Conservation (phyloP, 2,888 invertebrate genomes). For the Campaea margaritaria region DNA sequence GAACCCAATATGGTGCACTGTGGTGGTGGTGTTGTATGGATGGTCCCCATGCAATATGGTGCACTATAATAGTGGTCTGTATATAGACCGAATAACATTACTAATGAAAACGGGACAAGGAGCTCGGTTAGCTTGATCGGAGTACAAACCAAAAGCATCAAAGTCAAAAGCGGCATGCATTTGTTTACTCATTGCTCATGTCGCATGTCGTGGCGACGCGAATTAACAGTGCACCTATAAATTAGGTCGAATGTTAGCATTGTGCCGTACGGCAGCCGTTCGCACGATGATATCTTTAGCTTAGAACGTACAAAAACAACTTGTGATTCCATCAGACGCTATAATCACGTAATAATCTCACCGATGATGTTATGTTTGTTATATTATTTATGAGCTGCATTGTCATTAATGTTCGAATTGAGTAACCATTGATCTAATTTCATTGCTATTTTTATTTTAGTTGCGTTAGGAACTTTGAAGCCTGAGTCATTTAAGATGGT, state of each 20-base stretch:
- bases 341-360: slow-evolving; percentile 11
- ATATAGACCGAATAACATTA: too few species aligned
- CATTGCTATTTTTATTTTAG: too few species aligned
- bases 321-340: slow-evolving; percentile 7
- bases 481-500: too few species aligned
- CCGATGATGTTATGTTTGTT: not conserved
- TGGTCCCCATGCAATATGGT: too few species aligned
- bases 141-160: too few species aligned
- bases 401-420: not conserved
- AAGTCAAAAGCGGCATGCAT: not conserved
- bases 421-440: too few species aligned
- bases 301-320: slow-evolving; percentile 13
- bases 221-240: slow-evolving; percentile 5
- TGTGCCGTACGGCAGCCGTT: slow-evolving; percentile 4
- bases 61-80: too few species aligned
- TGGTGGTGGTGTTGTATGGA: too few species aligned
- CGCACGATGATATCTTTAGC: slow-evolving; percentile 26
- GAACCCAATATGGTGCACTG: too few species aligned
- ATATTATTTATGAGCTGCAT: not conserved
- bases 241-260: slow-evolving; percentile 14
- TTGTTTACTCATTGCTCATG: not conserved
- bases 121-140: too few species aligned
- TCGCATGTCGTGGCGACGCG: slow-evolving; percentile 2
- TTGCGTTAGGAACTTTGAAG: too few species aligned
- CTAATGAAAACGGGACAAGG: too few species aligned